A percentile compares a stretch with the other conserved stretches of the same genome.
Evolutionary conservation across 1,140 invertebrate species (phyloP).

Genomic region (Drosophila nigromelanica): DNA sequence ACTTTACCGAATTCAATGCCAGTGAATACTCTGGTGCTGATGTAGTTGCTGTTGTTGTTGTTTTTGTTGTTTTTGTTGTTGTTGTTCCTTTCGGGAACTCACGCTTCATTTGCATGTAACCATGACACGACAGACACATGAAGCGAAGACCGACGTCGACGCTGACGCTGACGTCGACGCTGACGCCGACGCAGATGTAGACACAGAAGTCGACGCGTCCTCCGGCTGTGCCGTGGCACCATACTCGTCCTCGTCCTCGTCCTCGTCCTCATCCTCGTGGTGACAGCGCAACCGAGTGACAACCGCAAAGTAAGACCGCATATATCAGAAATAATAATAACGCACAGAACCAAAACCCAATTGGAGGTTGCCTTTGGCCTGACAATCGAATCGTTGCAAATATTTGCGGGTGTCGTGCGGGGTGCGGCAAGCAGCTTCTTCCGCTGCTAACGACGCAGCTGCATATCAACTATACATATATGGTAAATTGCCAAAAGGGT

Average conservation of each 20-base stretch:
- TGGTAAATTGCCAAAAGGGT: slow-evolving; percentile 40
- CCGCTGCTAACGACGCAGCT: slow-evolving; percentile 62
- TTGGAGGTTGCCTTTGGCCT: slow-evolving; percentile 41
- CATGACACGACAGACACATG: slow-evolving; percentile 60
- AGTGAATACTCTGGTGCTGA: slow-evolving; percentile 2
- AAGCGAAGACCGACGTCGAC: slow-evolving; percentile 24
- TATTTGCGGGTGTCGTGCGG: slow-evolving; percentile 55
- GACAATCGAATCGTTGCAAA: slow-evolving; percentile 80
- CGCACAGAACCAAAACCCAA: slow-evolving; percentile 55
- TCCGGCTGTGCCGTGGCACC: slow-evolving; percentile 16
- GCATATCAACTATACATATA: slow-evolving; percentile 65
- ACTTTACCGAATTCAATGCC: slow-evolving; percentile 57
- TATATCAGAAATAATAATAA: slow-evolving; percentile 82
- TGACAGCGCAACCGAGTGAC: slow-evolving; percentile 60
- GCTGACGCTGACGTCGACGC: not conserved
- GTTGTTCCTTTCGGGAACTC: slow-evolving; percentile 66
- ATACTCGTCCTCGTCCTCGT: not conserved
- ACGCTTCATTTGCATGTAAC: slow-evolving; percentile 80
- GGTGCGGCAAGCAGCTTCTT: not conserved
- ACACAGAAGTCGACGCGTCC: slow-evolving; percentile 1
- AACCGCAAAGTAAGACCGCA: slow-evolving; percentile 81
- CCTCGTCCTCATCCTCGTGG: slow-evolving; percentile 2
- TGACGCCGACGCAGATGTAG: not conserved
- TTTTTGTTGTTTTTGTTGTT: slow-evolving; percentile 11
- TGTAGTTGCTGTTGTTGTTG: slow-evolving; percentile 11